Evolutionary conservation across 2,888 invertebrate species (phyloP), one percentile per base, ranked within the genome.

Genomic region (Beris chalybata): DNA sequence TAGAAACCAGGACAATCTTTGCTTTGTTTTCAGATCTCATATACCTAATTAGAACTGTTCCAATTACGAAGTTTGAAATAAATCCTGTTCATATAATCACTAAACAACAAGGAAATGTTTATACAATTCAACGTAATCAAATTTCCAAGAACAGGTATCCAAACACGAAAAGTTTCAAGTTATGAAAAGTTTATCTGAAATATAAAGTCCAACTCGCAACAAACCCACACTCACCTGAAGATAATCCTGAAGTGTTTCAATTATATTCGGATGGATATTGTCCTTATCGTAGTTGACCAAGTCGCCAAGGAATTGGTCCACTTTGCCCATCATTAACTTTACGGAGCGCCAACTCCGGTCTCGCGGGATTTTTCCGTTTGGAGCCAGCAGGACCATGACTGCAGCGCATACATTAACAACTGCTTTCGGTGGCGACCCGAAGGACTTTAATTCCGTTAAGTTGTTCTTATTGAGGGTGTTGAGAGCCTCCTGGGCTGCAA

Each of bases 391-490:
- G 5, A 95, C 92, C 76, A 95, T 86, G 2, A 96, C 95, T 5
- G 95, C 95, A 2, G 92, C 90, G 5, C 89, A 88, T 0, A 97
- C 95, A 74, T 89, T 92, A 2, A 92, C 88, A 0, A 96, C 96
- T 55, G 93, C 93, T 58, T 89, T 89, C 2, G 95, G 94, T n/a
- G 97, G 97, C 7, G 93, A 89, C 0, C 95, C 94, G 78, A 97
- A 97, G 0, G 96, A 94, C 77, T 97, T 96, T 74, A 97, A 79
- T 80, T 97, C 97, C 0, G 97, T 96, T 71, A 97, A 82, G 77
- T 97, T 97, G 75, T 89, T 91, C 82, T 97, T 97, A 76, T 97
- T 96, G n/a, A 97, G 81, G 0, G 96, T 97, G 75, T 97, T 91
- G 57, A 97, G 74, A 0, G 81, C 81, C 0, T 75, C 77, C 77